Base-by-base conservation (phyloP, 92 coral and sea anemone genomes). In the Virgularia gustaviana region DNA sequence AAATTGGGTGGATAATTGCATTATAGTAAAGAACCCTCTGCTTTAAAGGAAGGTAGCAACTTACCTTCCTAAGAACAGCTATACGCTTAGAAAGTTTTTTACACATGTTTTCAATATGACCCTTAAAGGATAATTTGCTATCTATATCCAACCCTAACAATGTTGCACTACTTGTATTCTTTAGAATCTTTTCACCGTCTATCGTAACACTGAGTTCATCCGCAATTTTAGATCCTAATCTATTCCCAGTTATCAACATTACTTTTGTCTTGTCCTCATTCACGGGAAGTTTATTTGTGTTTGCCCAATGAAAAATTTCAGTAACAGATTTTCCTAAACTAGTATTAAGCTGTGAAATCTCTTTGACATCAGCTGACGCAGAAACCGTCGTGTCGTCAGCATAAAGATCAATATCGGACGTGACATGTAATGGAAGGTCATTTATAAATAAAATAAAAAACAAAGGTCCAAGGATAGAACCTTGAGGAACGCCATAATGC, bases 161-260 rank as follows among this genome's bases (percentile, higher is more conserved):
- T 12, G 53, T 65, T n/a, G 72, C 65, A 25, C 51, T 34, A 22
- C 39, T 42, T 19, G 42, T 53, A 27, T 74, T 61, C 27, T 33
- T 71, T 33, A 74, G 34, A 22, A 37, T 36, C 16, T 28, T 16
- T 19, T 36, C 63, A 15, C 72, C 27, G 33, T 54, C 42, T 13
- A 34, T 57, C 47, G 38, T 24, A 33, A 57, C 44, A 72, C 37
- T 51, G 43, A 70, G 76, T 24, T 52, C 59, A 9, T 59, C 63
- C 2, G 63, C 12, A 29, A 38, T 18, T 42, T 57, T 47, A 35
- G 51, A 22, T 30, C 33, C 36, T 18, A 70, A 19, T 55, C 87
- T 43, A 37, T 63, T 78, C 47, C 87, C 79, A 44, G 84, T 78
- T 19, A 83, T 61, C 52, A 63, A 47, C 70, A 83, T 77, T 35